Evolutionary conservation across 2,797 vertebrate species (phyloP), one percentile per base, ranked within the genome.

Genomic region (Botia kubotai): DNA sequence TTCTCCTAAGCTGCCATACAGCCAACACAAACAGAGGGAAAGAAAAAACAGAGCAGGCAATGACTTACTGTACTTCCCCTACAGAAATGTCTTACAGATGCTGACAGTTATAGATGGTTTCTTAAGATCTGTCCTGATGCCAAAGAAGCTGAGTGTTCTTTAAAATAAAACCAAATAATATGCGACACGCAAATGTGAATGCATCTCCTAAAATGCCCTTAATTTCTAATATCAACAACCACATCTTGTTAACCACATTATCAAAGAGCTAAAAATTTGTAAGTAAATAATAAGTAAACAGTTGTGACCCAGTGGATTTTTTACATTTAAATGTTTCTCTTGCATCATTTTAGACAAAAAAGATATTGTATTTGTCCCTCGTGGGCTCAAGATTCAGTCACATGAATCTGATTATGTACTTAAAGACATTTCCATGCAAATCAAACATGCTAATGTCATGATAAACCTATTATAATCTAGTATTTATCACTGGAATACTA

Each of bases 1-100:
- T 93, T 92, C 88, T 88, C 87, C 82, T 91, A 86, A 87, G 87
- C 89, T 88, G 84, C 83, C 87, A 87, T 82, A 84, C 85, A 88
- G 89, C 91, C 90, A 90, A 90, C 84, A 87, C 85, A 93, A 93
- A 92, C 88, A 87, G 89, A 87, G 87, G 81, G 83, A 82, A 86
- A 89, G 91, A 92, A 93, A 84, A 93, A 60, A 80, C 83, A 78
- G 85, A 79, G 52, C 84, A 85, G 88, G 88, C 87, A 91, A 88
- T 87, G 84, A 90, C 83, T 89, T 88, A 88, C 86, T 87, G 21
- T 39, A 12, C 21, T 80, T 89, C 36, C 13, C 72, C 86, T 81
- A 87, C 63, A 85, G 63, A 89, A 67, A 81, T 68, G 6, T 69
- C 69, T 85, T 76, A 72, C 66, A 33, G 81, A 86, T 84, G 79